phyloP scores from a whole-genome alignment of 2,113 vertebrate species.

The Oryzias woworae region DNA sequence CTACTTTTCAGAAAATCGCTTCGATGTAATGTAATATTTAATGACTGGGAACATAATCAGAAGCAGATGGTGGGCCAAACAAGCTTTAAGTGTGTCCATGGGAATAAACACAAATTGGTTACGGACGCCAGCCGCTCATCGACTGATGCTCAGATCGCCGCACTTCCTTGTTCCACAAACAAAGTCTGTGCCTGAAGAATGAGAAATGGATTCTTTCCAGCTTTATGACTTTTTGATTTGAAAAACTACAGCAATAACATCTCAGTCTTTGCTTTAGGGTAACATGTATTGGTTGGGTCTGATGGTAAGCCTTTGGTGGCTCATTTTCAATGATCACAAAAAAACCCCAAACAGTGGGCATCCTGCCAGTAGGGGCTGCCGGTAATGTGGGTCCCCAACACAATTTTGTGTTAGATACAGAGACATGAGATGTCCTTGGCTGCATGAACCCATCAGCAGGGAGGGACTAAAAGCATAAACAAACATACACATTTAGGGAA shows the following conservation, averaged over 20 bases:
- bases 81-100: conserved; percentile 3
- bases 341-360: conserved; percentile 9
- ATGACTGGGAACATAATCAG: not conserved
- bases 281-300: conserved; percentile 19
- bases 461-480: conserved; percentile 1
- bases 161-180: conserved; percentile 39
- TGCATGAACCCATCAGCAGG: not conserved
- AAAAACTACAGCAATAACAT: conserved; percentile 50
- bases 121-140: conserved; percentile 23
- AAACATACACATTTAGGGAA: not conserved
- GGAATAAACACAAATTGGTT: conserved; percentile 19
- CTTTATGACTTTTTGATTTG: conserved; percentile 42
- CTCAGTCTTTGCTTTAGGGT: conserved; percentile 43
- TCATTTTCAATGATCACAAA: conserved; percentile 46
- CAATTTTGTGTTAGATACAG: not conserved
- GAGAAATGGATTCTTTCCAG: conserved; percentile 31
- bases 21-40: not conserved
- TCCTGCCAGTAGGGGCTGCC: conserved; percentile 14
- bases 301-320: conserved; percentile 25
- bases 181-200: conserved; percentile 36
- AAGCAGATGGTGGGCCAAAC: not conserved
- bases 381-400: conserved; percentile 7
- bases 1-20: not conserved
- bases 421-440: not conserved
- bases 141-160: conserved; percentile 20